These are phyloP conservation scores for Gortyna flavago DNA, from an alignment of 2,888 invertebrate species.

Conservation along the genomic window DNA sequence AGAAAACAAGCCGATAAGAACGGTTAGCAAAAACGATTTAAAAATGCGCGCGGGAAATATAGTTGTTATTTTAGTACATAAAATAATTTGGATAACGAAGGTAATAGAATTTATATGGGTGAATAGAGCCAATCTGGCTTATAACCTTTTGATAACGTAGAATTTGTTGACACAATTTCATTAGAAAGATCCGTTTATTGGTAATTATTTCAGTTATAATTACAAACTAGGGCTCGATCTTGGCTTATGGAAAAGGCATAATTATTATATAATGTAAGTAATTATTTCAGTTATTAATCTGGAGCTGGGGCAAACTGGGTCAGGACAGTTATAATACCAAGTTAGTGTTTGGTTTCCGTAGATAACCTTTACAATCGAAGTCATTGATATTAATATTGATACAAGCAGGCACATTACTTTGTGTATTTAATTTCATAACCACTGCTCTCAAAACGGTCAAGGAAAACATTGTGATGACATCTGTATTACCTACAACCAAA, in stretches of 20 bases:
- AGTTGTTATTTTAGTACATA: neutral
- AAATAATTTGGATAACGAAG: neutral
- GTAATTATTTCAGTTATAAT: conserved; percentile 8
- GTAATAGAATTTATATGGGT: neutral
- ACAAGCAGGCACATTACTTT: too few relatives aligned
- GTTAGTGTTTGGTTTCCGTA: neutral
- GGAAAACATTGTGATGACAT: too few relatives aligned
- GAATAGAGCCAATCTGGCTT: neutral
- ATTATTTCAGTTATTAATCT: neutral
- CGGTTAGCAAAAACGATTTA: too few relatives aligned
- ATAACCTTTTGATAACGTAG: neutral
- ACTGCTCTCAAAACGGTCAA: too few relatives aligned
- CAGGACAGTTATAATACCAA: neutral
- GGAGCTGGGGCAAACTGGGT: neutral
- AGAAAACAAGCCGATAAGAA: too few relatives aligned
- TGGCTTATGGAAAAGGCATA: too few relatives aligned
- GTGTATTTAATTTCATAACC: too few relatives aligned
- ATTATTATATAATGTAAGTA: neutral
- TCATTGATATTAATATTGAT: neutral
- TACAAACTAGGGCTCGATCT: neutral
- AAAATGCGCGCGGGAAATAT: too few relatives aligned
- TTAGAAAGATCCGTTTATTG: neutral
- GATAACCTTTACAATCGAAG: neutral
- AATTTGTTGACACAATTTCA: neutral
- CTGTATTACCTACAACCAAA: too few relatives aligned